Evolutionary conservation across 2,888 invertebrate genomes (phyloP), one percentile per base, ranked within the genome.

Genomic region (Andrena bucephala): DNA sequence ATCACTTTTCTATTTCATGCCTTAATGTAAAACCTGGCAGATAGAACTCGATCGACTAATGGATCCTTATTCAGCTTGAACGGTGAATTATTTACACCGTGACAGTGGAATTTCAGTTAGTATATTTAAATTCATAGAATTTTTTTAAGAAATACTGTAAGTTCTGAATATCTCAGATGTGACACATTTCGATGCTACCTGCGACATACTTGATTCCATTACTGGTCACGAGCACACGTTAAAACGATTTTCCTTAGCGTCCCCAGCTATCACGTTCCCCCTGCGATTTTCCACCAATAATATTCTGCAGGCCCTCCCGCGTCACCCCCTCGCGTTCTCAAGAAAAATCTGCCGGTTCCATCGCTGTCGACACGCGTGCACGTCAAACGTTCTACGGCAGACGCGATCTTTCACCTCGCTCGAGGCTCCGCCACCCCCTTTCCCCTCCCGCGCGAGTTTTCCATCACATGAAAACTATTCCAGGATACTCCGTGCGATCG

Each of bases 321-420:
- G 50, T 31, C 24, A 54, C 63, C 62, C 52, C 29, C 36, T 33
- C 20, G 1, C 16, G n/a, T 50, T 63, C 65, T 24, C 36, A 33
- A 48, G 76, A 54, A 52, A 42, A 72, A 75, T 68, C 70, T 33
- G 50, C 33, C 66, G 31, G 20, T 24, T 68, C 69, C 52, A n/a
- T 24, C 50, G 60, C 60, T 79, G 79, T 63, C 77, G 66, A 20
- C 62, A 69, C 69, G 69, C 62, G 62, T 66, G 59, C 70, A 77
- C 72, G 85, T 87, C 86, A 75, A 80, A 80, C 80, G 66, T 75
- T 65, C 68, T 68, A 62, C 67, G 67, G 57, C 81, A 74, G 83
- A 78, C 77, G 50, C 69, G 70, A 29, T 65, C 54, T 50, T 60
- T 36, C 20, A 62, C 48, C 16, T 57, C 20, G 24, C 36, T 54